These are phyloP conservation scores for Gavia stellata DNA, from an alignment of 2,113 vertebrate species.

Conservation along the genomic window DNA sequence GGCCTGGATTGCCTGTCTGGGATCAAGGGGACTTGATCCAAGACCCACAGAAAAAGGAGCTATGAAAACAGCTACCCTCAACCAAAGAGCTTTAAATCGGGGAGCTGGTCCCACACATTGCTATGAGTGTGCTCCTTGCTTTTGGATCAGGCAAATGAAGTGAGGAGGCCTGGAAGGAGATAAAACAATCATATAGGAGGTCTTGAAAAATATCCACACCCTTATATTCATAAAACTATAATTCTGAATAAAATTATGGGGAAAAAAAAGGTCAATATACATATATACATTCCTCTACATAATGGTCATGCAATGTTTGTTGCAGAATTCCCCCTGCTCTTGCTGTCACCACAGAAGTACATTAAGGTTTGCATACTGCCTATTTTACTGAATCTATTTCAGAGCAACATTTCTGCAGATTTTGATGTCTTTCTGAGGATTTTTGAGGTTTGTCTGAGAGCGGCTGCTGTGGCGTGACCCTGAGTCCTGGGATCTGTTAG, in stretches of 20 bases:
- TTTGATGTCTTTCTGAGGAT: not conserved
- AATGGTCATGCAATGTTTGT: not conserved
- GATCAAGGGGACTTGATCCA: not conserved
- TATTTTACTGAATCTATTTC: not conserved
- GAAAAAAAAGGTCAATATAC: not conserved
- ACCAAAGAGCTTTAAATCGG: not conserved
- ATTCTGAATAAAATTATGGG: not conserved
- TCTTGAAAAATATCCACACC: not conserved
- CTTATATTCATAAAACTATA: not conserved
- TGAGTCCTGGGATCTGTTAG: not conserved
- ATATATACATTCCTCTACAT: not conserved
- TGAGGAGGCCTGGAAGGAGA: not conserved
- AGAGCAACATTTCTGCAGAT: not conserved
- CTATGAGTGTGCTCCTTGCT: not conserved
- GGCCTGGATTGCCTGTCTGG: not conserved
- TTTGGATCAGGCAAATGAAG: not conserved
- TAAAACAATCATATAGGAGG: not conserved
- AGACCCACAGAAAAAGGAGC: not conserved
- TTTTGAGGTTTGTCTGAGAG: not conserved
- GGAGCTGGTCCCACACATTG: not conserved
- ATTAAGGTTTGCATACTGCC: not conserved
- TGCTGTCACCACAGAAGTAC: not conserved
- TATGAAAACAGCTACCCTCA: not conserved
- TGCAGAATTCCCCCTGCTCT: not conserved
- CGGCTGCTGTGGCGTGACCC: not conserved